phyloP scores from a whole-genome alignment of 92 coral and sea anemone species.

The Phenganax marumi region DNA sequence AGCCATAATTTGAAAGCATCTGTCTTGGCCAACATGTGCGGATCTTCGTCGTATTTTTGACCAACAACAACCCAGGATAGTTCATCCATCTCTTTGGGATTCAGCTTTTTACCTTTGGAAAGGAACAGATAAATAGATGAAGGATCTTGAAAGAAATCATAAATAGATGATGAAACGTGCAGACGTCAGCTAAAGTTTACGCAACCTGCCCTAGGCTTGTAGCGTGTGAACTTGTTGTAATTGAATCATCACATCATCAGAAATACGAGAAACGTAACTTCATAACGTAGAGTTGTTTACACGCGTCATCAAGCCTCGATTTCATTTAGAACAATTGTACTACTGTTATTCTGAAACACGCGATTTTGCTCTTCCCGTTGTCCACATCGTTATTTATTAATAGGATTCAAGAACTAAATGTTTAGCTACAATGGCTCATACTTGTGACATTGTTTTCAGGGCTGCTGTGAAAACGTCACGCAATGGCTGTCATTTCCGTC shows the following conservation, averaged over 20 bases:
- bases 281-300: too few relatives aligned
- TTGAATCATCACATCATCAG: too few relatives aligned
- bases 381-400: too few relatives aligned
- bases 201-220: background rate
- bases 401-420: too few relatives aligned
- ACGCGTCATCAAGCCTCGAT: too few relatives aligned
- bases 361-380: too few relatives aligned
- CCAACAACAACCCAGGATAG: slow-evolving; percentile 88
- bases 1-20: slow-evolving; percentile 84
- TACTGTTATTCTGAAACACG: too few relatives aligned
- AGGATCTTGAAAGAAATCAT: background rate
- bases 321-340: too few relatives aligned
- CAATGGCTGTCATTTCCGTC: slow-evolving; percentile 21
- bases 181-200: background rate
- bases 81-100: slow-evolving; percentile 59
- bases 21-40: slow-evolving; percentile 66
- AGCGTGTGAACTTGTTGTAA: too few relatives aligned
- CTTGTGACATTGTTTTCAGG: background rate
- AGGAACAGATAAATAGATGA: background rate
- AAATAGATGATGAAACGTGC: background rate
- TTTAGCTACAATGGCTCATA: too few relatives aligned
- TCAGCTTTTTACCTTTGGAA: slow-evolving; percentile 45
- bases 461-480: background rate
- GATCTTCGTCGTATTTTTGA: slow-evolving; percentile 67
- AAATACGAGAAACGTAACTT: too few relatives aligned